Evolutionary conservation across 2,797 vertebrate species (phyloP).

Genomic region (Gymnoscopelus microlampas): DNA sequence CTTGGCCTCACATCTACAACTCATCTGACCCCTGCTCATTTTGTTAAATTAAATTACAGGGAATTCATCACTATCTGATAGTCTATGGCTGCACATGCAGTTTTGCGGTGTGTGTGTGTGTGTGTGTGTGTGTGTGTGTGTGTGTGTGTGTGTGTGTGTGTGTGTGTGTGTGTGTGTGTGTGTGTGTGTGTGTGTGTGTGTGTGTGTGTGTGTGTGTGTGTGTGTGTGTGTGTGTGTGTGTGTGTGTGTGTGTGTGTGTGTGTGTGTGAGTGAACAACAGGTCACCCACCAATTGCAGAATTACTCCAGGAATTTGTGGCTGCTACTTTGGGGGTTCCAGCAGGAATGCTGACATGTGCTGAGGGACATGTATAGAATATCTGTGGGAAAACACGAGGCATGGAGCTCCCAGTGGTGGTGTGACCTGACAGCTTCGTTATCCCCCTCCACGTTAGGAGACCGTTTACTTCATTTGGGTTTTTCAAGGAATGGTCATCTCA

Average conservation of each 20-base stretch:
- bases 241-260: conserved; percentile 1
- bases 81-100: no score
- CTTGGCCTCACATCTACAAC: no score
- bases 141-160: not conserved
- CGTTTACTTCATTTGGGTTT: no score
- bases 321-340: not conserved
- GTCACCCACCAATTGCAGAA: not conserved
- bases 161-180: not conserved
- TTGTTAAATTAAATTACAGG: no score
- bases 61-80: no score
- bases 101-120: not conserved
- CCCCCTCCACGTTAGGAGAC: no score
- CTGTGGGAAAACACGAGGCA: conserved; percentile 28
- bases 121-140: conserved; percentile 5
- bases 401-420: not conserved
- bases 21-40: no score
- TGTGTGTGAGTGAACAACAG: not conserved
- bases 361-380: conserved; percentile 38
- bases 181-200: conserved; percentile 1
- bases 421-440: not conserved
- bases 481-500: no score
- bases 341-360: conserved; percentile 25
- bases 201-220: not conserved
- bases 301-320: conserved; percentile 24
- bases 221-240: conserved; percentile 2